phyloP scores from a whole-genome alignment of 1,140 invertebrate species.

The Euglossa dilemma region DNA sequence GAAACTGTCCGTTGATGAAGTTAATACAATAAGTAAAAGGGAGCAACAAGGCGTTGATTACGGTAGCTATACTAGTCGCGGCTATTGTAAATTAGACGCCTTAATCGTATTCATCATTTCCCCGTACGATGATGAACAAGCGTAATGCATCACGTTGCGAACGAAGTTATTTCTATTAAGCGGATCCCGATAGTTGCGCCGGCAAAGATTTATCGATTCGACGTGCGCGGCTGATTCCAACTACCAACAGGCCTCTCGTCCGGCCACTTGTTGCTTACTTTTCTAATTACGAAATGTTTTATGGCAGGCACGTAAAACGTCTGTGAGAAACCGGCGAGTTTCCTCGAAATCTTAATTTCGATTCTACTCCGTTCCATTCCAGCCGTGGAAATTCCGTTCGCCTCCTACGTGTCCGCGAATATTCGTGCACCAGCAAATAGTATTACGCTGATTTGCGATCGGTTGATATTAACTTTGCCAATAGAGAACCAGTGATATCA shows the following conservation, averaged over 20 bases:
- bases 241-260: conserved; percentile 2
- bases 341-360: background rate
- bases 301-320: background rate
- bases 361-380: too few relatives aligned
- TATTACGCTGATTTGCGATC: too few relatives aligned
- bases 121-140: conserved; percentile 21
- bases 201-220: conserved; percentile 19
- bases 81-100: conserved; percentile 25
- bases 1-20: conserved; percentile 9
- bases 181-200: conserved; percentile 8
- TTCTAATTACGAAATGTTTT: background rate
- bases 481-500: too few relatives aligned
- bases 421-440: too few relatives aligned
- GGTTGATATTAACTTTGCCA: too few relatives aligned
- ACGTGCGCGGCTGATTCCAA: background rate
- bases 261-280: background rate
- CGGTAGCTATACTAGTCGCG: background rate
- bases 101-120: conserved; percentile 34
- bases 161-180: conserved; percentile 17
- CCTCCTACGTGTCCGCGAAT: too few relatives aligned
- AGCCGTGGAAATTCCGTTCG: too few relatives aligned
- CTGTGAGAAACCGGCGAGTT: background rate
- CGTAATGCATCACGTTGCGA: conserved; percentile 17
- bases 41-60: conserved; percentile 22
- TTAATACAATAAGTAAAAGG: conserved; percentile 21